Percentiles rank a stretch among this genome's conserved stretches.
Evolutionary conservation across 2,797 vertebrate species (phyloP).

Genomic region (Odontamblyopus lacepedii): DNA sequence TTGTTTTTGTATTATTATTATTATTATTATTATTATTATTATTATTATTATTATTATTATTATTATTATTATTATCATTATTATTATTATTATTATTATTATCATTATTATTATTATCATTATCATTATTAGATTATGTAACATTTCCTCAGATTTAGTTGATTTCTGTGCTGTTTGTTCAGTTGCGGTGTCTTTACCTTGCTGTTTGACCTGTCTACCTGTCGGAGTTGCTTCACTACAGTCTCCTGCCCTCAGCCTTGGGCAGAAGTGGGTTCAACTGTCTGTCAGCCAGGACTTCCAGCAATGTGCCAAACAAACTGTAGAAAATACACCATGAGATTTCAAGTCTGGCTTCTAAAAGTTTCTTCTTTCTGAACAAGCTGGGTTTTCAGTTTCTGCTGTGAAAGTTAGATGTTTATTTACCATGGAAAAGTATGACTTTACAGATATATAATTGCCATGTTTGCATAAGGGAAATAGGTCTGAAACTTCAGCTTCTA

Average conservation of each 20-base stretch:
- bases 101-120: too few species aligned
- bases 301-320: constrained; percentile 1
- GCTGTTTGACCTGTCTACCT: not conserved
- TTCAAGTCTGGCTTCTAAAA: not conserved
- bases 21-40: too few species aligned
- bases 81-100: too few species aligned
- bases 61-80: too few species aligned
- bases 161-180: not conserved
- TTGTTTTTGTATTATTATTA: too few species aligned
- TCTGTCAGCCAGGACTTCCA: not conserved
- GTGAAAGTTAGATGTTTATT: not conserved
- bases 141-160: not conserved
- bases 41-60: too few species aligned
- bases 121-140: too few species aligned
- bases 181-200: not conserved
- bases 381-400: too few species aligned
- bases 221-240: not conserved
- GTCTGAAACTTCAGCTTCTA: too few species aligned
- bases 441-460: too few species aligned
- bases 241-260: not conserved
- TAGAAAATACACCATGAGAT: not conserved
- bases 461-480: too few species aligned
- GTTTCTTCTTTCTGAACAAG: not conserved
- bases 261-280: not conserved
- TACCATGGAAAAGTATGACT: too few species aligned